Evolutionary conservation across 2,113 vertebrate genomes (phyloP).

Genomic region (Patagioenas fasciata): DNA sequence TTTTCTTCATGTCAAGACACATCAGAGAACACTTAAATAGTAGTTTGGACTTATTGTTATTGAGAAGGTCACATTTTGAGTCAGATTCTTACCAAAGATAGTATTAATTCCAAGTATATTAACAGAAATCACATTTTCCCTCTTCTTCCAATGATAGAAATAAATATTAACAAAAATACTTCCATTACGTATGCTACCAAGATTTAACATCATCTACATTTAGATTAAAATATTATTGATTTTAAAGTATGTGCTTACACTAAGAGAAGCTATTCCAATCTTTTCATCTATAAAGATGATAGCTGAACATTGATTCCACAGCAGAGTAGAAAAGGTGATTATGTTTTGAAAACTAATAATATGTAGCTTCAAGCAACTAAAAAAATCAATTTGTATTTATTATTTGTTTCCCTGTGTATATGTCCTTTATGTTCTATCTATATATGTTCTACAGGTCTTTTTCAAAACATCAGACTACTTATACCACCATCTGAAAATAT

Average conservation of each 20-base stretch:
- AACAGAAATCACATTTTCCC: neutral
- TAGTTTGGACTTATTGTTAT: neutral
- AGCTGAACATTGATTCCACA: neutral
- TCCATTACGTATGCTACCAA: neutral
- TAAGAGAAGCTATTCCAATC: neutral
- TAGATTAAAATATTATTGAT: constrained; percentile 18
- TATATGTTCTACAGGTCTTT: neutral
- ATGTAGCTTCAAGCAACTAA: neutral
- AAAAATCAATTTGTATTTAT: neutral
- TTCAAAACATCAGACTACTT: neutral
- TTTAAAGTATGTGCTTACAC: neutral
- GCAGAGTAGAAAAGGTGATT: constrained; percentile 8
- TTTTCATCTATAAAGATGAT: neutral
- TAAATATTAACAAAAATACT: neutral
- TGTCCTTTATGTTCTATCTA: no score
- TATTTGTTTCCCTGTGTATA: neutral
- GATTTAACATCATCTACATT: neutral
- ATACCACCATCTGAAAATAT: neutral
- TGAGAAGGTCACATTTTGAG: neutral
- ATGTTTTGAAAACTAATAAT: neutral
- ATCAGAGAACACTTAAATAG: neutral
- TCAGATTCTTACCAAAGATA: neutral
- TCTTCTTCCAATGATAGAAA: neutral
- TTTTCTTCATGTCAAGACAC: neutral
- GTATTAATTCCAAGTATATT: neutral